Percentiles rank a stretch among this genome's conserved stretches.
phyloP scores from a whole-genome alignment of 2,797 vertebrate genomes.

The Hippopotamyrus pictus region DNA sequence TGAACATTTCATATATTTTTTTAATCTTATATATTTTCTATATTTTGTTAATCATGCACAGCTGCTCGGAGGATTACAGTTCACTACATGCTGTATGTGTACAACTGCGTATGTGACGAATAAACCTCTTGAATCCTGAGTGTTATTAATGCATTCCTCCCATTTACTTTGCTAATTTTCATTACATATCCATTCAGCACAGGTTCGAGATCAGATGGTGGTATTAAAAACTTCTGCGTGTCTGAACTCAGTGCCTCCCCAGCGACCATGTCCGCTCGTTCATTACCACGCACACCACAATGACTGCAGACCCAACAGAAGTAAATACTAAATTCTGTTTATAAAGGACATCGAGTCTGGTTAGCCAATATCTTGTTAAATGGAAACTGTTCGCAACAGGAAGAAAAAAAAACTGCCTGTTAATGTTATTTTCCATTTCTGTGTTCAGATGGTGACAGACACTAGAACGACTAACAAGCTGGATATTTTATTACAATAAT shows the following conservation, averaged over 20 bases:
- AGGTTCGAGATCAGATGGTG: not conserved
- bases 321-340: not conserved
- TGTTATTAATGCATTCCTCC: not conserved
- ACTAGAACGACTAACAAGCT: not conserved
- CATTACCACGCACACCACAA: not conserved
- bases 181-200: not conserved
- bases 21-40: not conserved
- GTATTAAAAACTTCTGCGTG: not conserved
- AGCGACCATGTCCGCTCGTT: not conserved
- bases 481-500: not conserved
- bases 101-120: not conserved
- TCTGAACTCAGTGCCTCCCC: not conserved
- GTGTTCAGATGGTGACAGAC: not conserved
- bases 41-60: not conserved
- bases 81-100: not conserved
- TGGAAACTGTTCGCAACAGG: not conserved
- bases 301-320: not conserved
- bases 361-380: not conserved
- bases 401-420: not conserved
- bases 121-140: not conserved
- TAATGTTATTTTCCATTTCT: not conserved
- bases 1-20: not conserved
- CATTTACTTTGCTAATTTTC: not conserved
- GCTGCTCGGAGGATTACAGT: not conserved
- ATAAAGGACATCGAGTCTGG: not conserved